Base-by-base conservation (phyloP, 2,888 invertebrate genomes). In the Ectropis crepuscularia region DNA sequence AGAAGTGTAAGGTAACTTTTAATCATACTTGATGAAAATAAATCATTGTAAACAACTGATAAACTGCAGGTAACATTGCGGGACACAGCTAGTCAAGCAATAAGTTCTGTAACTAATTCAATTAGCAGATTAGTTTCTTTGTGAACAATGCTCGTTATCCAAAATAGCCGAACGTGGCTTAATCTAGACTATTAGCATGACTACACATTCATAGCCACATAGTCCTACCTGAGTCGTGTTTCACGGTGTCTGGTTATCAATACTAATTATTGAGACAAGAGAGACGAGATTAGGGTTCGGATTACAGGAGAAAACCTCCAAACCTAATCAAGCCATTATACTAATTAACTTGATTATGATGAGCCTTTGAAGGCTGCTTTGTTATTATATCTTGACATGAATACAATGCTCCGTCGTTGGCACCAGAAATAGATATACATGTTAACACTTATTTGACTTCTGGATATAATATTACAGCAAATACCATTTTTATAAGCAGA, bases 321-420 rank as follows among this genome's bases (percentile, higher is more conserved):
- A 49, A 46, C 43, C 57, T 55, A 54, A 65, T 65, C 59, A 61
- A 48, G 51, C 41, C 67, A 55, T 67, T 64, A 53, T 10, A 42
- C 61, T 62, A 69, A 69, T 69, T 62, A 69, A 49, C 49, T 55
- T 60, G 53, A 59, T 69, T 50, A 61, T 63, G 53, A 62, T 65
- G 42, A 64, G 53, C 46, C 61, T 69, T 69, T 67, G 67, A 69
- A 64, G 55, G 38, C 46, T 43, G 54, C 63, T 63, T 60, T 62
- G 47, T 67, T 63, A 57, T 61, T 49, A 63, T 10, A 42, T 50
- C 46, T 41, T 41, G 39, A 57, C 49, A 46, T 55, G 50, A 63
- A 55, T 47, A 63, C 41, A 63, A 54, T 58, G 12, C 10, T 11
- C 12, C 6, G 5, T n/a, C 6, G 5, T 10, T 41, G 7, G 16